Conservation (phyloP, 2,888 invertebrate species). For the Yponomeuta sedellus region DNA sequence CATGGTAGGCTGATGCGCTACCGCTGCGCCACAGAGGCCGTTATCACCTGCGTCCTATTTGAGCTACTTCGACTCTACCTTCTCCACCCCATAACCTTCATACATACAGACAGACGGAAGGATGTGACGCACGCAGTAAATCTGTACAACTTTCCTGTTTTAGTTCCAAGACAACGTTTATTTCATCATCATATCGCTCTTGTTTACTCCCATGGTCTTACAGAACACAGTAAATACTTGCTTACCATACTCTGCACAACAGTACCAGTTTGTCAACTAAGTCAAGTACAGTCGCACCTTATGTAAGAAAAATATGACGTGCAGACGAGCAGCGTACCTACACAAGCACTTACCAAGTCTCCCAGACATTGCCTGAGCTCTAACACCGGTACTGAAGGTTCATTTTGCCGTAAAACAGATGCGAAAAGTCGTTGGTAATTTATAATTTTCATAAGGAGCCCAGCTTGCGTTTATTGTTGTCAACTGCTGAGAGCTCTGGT, state of each 20-base stretch:
- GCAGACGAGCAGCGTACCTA: constrained; percentile 22
- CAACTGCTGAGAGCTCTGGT: background rate
- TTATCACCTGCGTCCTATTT: too few species aligned
- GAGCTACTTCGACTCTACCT: too few species aligned
- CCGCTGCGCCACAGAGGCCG: too few species aligned
- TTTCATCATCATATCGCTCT: background rate
- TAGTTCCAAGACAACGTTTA: too few species aligned
- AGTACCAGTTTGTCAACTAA: constrained; percentile 58
- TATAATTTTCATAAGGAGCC: constrained; percentile 2
- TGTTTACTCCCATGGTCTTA: background rate
- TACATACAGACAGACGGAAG: too few species aligned
- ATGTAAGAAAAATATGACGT: constrained; percentile 35
- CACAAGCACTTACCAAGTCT: constrained; percentile 31
- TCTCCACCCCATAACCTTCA: too few species aligned
- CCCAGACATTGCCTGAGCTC: background rate
- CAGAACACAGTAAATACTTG: constrained; percentile 9
- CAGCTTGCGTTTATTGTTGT: background rate
- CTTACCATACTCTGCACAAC: constrained; percentile 26
- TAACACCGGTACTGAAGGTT: background rate
- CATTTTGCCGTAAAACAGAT: background rate
- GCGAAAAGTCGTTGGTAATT: background rate
- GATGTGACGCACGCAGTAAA: too few species aligned
- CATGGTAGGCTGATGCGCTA: too few species aligned
- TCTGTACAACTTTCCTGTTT: too few species aligned
- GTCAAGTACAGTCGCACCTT: constrained; percentile 61